These are phyloP conservation scores for Suillia variegata DNA, from an alignment of 2,888 invertebrate species.

Conservation along the genomic window DNA sequence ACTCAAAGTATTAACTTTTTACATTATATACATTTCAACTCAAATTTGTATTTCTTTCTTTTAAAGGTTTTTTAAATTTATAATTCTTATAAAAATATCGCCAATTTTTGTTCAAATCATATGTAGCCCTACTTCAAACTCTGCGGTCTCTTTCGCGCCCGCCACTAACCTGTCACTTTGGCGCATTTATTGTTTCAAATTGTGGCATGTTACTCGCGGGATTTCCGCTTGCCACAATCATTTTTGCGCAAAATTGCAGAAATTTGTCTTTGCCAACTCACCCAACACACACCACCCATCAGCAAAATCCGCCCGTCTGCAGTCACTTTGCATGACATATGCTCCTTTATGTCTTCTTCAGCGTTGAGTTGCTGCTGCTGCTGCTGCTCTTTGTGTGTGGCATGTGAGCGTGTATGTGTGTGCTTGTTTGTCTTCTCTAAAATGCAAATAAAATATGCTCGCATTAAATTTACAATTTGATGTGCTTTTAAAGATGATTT, in stretches of 20 bases:
- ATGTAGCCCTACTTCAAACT: too few species aligned
- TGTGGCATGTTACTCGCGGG: not conserved
- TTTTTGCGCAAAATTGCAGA: constrained; percentile 3
- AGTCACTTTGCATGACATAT: not conserved
- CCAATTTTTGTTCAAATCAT: too few species aligned
- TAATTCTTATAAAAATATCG: too few species aligned
- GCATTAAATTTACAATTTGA: not conserved
- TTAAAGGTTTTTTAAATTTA: too few species aligned
- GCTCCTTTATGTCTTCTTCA: not conserved
- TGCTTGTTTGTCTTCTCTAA: not conserved
- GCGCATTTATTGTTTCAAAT: constrained; percentile 14
- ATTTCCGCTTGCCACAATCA: too few species aligned
- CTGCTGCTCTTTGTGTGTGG: not conserved
- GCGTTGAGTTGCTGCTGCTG: too few species aligned
- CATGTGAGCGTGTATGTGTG: not conserved
- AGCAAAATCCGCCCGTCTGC: not conserved
- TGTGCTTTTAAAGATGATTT: not conserved
- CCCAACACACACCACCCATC: too few species aligned
- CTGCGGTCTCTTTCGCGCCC: not conserved
- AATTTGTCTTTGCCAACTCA: constrained; percentile 6
- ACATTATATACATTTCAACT: not conserved
- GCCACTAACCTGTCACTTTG: constrained; percentile 10
- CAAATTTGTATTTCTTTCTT: too few species aligned
- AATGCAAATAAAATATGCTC: constrained; percentile 3
- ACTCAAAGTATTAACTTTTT: too few species aligned